Evolutionary conservation across 1,140 invertebrate species (phyloP), one percentile per base, ranked within the genome.

Genomic region (Branchinecta lynchi): DNA sequence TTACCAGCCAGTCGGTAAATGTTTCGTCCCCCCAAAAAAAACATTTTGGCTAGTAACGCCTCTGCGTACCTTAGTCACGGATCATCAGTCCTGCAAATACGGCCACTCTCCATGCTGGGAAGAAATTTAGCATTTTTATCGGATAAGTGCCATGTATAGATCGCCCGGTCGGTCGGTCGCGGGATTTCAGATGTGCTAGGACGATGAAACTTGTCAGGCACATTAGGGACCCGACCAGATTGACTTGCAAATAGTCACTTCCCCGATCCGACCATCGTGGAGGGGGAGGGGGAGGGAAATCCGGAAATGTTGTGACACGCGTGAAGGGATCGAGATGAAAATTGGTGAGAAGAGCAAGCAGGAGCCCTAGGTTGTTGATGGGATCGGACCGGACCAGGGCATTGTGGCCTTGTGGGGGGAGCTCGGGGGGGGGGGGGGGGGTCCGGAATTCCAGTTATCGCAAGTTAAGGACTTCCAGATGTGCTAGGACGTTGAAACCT

Each of bases 311-410:
- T 51, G 46, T 9, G n/a, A 51, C 9, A 51, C 46, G n/a, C 46
- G 9, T 51, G n/a, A 51, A 51, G 46, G n/a, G 46, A 51, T 51
- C 46, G n/a, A 9, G 46, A 51, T 51, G 46, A 51, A 51, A 51
- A 51, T 51, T 51, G 46, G 46, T 51, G 46, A n/a, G 46, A 51
- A 51, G 46, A 51, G n/a, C n/a, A 51, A 51, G 46, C 9, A 51
- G 9, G n/a, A 51, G 46, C n/a, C 46, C 46, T 9, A 51, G 46
- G n/a, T 51, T 9, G 9, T 9, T 51, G n/a, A 51, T n/a, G 9
- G n/a, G 46, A 51, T n/a, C 9, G 9, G n/a, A 51, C 46, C 46
- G 46, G 46, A 51, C n/a, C 46, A 51, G 46, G n/a, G 9, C 46
- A n/a, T n/a, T n/a, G n/a, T n/a, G n/a, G 9, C n/a, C 46, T 51